Evolutionary conservation across 2,888 invertebrate genomes (phyloP), one percentile per base, ranked within the genome.

Genomic region (Lepidocyrtinus sp.): DNA sequence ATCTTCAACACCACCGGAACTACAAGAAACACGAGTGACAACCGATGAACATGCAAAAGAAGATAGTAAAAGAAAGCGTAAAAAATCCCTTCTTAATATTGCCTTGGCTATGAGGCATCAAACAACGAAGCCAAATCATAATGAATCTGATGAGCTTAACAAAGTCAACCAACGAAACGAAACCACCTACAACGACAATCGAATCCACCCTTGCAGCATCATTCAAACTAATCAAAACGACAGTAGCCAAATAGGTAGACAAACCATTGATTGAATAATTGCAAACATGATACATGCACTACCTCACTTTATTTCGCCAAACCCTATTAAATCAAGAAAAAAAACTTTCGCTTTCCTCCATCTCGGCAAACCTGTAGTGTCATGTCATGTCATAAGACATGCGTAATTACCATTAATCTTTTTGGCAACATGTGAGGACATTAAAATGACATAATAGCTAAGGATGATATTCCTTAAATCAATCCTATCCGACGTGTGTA

Each of bases 161-260:
- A n/a, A n/a, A n/a, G n/a, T n/a, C n/a, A n/a, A n/a, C n/a, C n/a
- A n/a, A n/a, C n/a, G n/a, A n/a, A n/a, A n/a, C n/a, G n/a, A 12
- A 50, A 50, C 50, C 50, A 7, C 50, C 50, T 50, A 50, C 50
- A 50, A 50, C 50, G 12, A 36, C 36, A 36, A 50, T 12, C 50
- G n/a, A 2, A 50, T 50, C 50, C 50, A 50, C 17, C 50, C 5
- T 12, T 50, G 17, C 2, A 50, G 50, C 50, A 50, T 15, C 50
- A n/a, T 50, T 50, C 50, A 50, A 50, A 50, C 50, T 50, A 50
- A 50, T 50, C 50, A 50, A 50, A 50, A 50, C 17, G 50, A 50
- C 50, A 50, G 50, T 50, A 50, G 50, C 50, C 50, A 50, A 50
- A 50, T 50, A 50, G 50, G 50, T 17, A 50, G 5, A 36, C 36